Percentiles rank a stretch among this genome's conserved stretches.
Conservation (phyloP, 2,113 vertebrate species). For the Canis aureus region DNA sequence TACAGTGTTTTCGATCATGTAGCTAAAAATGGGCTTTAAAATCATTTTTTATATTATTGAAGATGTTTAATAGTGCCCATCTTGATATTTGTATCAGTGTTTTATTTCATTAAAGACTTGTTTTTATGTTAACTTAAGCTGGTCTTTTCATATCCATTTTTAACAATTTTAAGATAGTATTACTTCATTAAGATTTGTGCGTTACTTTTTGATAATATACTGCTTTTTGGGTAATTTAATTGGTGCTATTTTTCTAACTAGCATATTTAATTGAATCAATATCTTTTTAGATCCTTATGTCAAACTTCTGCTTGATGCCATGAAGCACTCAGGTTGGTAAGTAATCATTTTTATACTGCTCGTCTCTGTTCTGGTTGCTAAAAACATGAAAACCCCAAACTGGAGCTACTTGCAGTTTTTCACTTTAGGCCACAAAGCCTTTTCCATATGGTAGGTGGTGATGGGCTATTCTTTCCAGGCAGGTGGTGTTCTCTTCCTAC, state of each 20-base stretch:
- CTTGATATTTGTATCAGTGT: slow-evolving; percentile 47
- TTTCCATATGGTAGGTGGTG: not conserved
- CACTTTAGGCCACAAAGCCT: not conserved
- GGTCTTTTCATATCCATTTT: slow-evolving; percentile 30
- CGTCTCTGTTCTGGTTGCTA: not conserved
- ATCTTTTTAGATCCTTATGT: slow-evolving; percentile 94
- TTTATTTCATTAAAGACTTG: slow-evolving; percentile 18
- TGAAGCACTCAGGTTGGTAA: slow-evolving; percentile 97
- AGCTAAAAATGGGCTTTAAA: not conserved
- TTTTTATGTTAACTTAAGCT: slow-evolving; percentile 55
- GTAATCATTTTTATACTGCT: slow-evolving; percentile 78
- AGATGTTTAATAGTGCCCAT: not conserved
- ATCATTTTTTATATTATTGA: not conserved
- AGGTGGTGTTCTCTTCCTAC: not conserved
- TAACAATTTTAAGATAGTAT: slow-evolving; percentile 16
- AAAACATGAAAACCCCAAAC: not conserved
- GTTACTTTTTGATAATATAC: not conserved
- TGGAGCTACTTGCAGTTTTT: not conserved
- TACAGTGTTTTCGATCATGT: not conserved
- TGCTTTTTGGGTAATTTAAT: slow-evolving; percentile 54
- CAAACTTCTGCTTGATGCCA: slow-evolving; percentile 95
- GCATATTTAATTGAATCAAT: slow-evolving; percentile 76
- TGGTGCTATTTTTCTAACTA: slow-evolving; percentile 35
- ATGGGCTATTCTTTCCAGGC: not conserved
- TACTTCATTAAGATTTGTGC: slow-evolving; percentile 15